Evolutionary conservation across 2,797 vertebrate species (phyloP).

Genomic region (Chaunax sp.): DNA sequence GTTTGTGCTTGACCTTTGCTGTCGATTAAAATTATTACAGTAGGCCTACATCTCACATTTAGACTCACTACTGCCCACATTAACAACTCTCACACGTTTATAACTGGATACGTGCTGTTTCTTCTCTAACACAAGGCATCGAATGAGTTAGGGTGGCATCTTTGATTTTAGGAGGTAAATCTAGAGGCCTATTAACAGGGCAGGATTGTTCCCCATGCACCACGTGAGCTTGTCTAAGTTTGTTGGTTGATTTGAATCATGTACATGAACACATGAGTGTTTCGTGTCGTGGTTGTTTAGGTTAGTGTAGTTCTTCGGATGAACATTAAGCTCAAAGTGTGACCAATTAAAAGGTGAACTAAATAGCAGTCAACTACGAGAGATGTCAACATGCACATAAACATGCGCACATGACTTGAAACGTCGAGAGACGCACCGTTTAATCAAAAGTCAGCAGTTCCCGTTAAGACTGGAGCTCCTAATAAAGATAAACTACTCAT

Average conservation of each 20-base stretch:
- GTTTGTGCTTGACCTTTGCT: slow-evolving; percentile 29
- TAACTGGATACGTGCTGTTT: no score
- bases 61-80: neutral
- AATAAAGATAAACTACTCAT: neutral
- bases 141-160: neutral
- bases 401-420: slow-evolving; percentile 18
- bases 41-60: neutral
- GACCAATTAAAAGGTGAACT: neutral
- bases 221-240: neutral
- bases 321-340: neutral
- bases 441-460: neutral
- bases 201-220: neutral
- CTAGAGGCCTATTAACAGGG: neutral
- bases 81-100: neutral
- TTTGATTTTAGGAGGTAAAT: neutral
- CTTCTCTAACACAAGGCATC: neutral
- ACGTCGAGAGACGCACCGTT: slow-evolving; percentile 23
- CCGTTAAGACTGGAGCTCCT: slow-evolving; percentile 1
- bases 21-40: neutral
- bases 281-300: neutral
- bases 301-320: neutral
- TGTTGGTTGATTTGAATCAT: neutral
- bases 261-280: neutral
- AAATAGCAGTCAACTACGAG: neutral
- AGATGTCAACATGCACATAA: slow-evolving; percentile 1